These are phyloP conservation scores for Solea solea DNA, from an alignment of 2,113 vertebrate genomes.

Conservation along the genomic window DNA sequence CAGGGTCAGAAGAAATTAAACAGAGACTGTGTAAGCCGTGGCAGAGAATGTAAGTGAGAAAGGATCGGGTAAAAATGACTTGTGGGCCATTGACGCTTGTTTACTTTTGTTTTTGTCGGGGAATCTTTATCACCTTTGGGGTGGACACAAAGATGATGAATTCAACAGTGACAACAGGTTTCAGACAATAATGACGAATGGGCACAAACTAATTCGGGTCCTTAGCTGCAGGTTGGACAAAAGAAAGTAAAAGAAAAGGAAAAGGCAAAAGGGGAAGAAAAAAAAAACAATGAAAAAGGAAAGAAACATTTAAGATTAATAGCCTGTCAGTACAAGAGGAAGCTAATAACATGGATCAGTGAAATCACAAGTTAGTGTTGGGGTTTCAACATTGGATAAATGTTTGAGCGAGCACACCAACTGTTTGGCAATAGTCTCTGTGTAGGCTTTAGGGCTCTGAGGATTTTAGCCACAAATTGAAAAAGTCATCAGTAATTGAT, in stretches of 20 bases:
- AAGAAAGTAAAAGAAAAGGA: conserved; percentile 23
- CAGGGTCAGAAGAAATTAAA: too few species aligned
- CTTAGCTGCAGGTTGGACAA: conserved; percentile 42
- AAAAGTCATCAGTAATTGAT: conserved; percentile 45
- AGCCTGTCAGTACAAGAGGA: conserved; percentile 76
- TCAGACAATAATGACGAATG: conserved; percentile 69
- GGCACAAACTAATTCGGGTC: conserved; percentile 58
- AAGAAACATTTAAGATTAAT: conserved; percentile 76
- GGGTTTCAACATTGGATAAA: conserved; percentile 69
- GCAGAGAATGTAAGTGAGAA: conserved; percentile 9
- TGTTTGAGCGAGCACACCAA: conserved; percentile 63
- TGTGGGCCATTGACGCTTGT: neutral
- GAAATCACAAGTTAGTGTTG: conserved; percentile 76
- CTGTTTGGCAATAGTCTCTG: conserved; percentile 54
- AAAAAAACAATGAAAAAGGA: conserved; percentile 18
- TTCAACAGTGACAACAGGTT: conserved; percentile 62
- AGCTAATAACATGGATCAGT: conserved; percentile 83
- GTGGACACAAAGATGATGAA: conserved; percentile 60
- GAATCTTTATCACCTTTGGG: conserved; percentile 53
- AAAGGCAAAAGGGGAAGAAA: conserved; percentile 22
- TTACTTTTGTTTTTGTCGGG: conserved; percentile 21
- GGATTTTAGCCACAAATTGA: conserved; percentile 38
- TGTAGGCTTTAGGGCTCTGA: conserved; percentile 21
- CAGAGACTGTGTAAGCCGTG: neutral
- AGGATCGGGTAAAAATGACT: neutral